Base-by-base conservation (phyloP, 2,888 invertebrate genomes). In the Conistra vaccinii region DNA sequence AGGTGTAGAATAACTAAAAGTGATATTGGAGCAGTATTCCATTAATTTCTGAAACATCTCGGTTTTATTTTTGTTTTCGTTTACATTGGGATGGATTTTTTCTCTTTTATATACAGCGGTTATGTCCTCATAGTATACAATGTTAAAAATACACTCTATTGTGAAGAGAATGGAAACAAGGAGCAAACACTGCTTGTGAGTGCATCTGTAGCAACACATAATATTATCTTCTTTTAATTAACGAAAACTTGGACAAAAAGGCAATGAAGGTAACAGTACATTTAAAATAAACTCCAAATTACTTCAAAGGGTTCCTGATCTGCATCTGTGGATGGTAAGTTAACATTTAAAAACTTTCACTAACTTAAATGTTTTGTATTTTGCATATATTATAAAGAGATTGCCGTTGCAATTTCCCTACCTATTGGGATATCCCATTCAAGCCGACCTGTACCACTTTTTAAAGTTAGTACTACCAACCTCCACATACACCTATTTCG, bases 401-500 rank as follows among this genome's bases (percentile, higher is more conserved):
- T n/a, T n/a, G n/a, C 0, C n/a, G 9, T 39, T n/a, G 26, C 5
- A 29, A 26, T 51, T 48, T 39, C 42, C 48, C 7, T 51, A 76
- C 75, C 69, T 51, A 78, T 14, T 51, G 75, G 51, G 6, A 70
- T 29, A 29, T 78, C 60, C 29, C 53, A 26, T 35, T 78, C 78
- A 26, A 78, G 78, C 5, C 58, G 51, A 20, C 58, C 78, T 32
- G 75, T 70, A 78, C 78, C 78, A 35, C 71, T 53, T 55, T 65
- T 67, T 35, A 66, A 39, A 23, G 75, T 76, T 4, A 76, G 53
- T 17, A 76, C 39, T 3, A 76, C 72, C 35, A 76, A n/a, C 20
- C 26, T 78, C 75, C 75, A 76, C 79, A 71, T 76, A 12, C 76
- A 76, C 23, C 71, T 60, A 39, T 76, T 76, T 2, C 72, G 53